A percentile compares a stretch with the other conserved stretches of the same genome.
Evolutionary conservation across 2,888 invertebrate species (phyloP).

Genomic region (Xanthorhoe spadicearia): DNA sequence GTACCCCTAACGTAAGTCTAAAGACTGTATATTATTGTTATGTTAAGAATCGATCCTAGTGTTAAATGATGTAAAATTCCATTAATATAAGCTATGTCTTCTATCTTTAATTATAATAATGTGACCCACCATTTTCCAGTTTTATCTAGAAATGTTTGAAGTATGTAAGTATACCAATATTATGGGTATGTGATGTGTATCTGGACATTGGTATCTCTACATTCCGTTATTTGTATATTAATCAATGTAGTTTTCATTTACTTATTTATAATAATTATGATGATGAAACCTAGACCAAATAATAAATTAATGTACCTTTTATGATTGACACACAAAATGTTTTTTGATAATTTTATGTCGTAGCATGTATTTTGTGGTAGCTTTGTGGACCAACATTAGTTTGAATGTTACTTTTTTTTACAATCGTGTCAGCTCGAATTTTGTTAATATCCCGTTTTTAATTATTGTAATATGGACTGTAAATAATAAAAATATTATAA

Average conservation of each 20-base stretch:
- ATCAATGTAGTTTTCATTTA: conserved; percentile 72
- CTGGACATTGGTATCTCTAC: conserved; percentile 79
- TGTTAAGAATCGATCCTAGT: conserved; percentile 75
- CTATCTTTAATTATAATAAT: conserved; percentile 69
- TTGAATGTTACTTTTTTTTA: conserved; percentile 77
- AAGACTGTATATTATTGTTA: conserved; percentile 82
- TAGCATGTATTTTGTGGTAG: conserved; percentile 79
- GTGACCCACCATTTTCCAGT: conserved; percentile 85
- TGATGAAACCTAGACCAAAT: conserved; percentile 85
- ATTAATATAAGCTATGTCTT: conserved; percentile 72
- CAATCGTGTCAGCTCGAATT: conserved; percentile 68
- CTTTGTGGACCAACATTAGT: conserved; percentile 82
- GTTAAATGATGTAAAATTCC: conserved; percentile 81
- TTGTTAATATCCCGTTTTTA: conserved; percentile 76
- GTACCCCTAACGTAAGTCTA: conserved; percentile 81
- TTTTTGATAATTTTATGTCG: conserved; percentile 69
- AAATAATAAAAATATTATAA: conserved; percentile 83
- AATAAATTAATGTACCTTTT: conserved; percentile 85
- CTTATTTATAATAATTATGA: conserved; percentile 72
- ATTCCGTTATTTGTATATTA: conserved; percentile 83
- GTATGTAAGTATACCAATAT: conserved; percentile 66
- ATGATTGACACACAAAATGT: conserved; percentile 76
- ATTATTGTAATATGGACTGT: conserved; percentile 70
- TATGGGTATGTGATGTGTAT: conserved; percentile 67
- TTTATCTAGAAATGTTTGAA: conserved; percentile 80